Evolutionary conservation across 2,797 vertebrate genomes (phyloP).

Genomic region (Syngnathus rostellatus): DNA sequence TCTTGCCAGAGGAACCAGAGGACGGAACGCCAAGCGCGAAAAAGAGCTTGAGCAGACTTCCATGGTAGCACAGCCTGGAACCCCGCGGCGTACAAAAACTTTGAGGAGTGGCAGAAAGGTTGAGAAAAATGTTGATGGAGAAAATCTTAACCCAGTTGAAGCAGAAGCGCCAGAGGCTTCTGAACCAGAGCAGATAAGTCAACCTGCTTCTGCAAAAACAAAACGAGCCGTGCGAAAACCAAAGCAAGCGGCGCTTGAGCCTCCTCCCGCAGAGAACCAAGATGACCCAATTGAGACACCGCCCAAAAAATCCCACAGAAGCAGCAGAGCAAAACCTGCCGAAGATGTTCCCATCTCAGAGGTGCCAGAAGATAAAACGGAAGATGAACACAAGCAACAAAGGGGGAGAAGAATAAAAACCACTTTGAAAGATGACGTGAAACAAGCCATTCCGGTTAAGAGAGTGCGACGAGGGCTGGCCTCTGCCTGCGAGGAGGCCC

Average conservation of each 20-base stretch:
- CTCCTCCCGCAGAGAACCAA: constrained; percentile 14
- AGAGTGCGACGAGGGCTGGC: constrained; percentile 34
- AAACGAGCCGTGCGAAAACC: constrained; percentile 35
- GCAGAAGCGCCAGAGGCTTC: constrained; percentile 13
- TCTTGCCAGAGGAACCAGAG: constrained; percentile 28
- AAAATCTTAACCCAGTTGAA: constrained; percentile 7
- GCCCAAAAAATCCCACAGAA: constrained; percentile 35
- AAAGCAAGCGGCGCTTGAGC: neutral
- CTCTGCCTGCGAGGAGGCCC: constrained; percentile 8
- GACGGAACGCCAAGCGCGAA: constrained; percentile 34
- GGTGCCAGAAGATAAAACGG: constrained; percentile 16
- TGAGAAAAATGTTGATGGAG: neutral
- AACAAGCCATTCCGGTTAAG: constrained; percentile 35
- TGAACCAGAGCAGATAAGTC: constrained; percentile 9
- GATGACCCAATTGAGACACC: constrained; percentile 13
- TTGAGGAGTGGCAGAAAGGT: constrained; percentile 12
- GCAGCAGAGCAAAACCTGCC: constrained; percentile 23
- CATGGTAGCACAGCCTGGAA: neutral
- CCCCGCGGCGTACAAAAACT: constrained; percentile 32
- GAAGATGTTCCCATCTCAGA: constrained; percentile 10
- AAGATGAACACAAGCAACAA: constrained; percentile 21
- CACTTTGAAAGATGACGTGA: constrained; percentile 14
- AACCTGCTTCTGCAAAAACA: constrained; percentile 19
- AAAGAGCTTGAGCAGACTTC: constrained; percentile 7
- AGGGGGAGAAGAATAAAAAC: constrained; percentile 30